Base-by-base conservation (phyloP, 64 coral and sea anemone genomes). In the Montipora efflorescens region DNA sequence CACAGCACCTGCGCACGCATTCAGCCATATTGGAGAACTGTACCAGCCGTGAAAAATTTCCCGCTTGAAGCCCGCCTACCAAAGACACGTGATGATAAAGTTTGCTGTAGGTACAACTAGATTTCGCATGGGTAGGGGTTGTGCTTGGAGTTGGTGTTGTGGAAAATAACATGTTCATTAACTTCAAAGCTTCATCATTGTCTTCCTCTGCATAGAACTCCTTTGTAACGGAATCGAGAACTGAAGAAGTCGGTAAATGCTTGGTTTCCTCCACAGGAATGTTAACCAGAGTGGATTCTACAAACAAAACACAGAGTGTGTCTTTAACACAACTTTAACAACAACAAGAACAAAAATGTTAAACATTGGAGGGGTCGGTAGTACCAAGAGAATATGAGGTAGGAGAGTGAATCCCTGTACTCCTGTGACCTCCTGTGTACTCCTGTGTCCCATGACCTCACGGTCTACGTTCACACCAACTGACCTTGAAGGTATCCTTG, bases 1-100 rank as follows among this genome's bases (percentile, higher is more conserved):
- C 89, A 73, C 98, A 99, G 9, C 98, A 99, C 21, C 92, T 96
- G 22, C 84, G 83, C 0, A 87, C 86, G 55, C 98, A 99, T 51
- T 94, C 92, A 61, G 78, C 74, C 89, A 99, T 99, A 6, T 94
- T 85, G 0, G 84, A 79, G 45, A 66, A 80, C 57, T 99, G 92
- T 49, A 92, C 98, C 19, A 99, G 72, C 43, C 88, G 93, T 12
- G 74, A 80, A 53, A 99, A 99, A 15, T 84, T 51, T 59, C 98
- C 98, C 16, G 98, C 95, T 0, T 76, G 84, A 7, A 99, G 85
- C 4, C 98, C 98, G 19, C 95, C 98, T n/a, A 85, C 88, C 13
- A 99, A 78, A 7, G 98, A 96, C 58, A 94, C 89, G 80, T 96
- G 92, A 43, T 71, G 90, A 22, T 96, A 99, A 1, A 93, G 87